Conservation (phyloP, 2,888 invertebrate species). For the Ophioninae sp. region DNA sequence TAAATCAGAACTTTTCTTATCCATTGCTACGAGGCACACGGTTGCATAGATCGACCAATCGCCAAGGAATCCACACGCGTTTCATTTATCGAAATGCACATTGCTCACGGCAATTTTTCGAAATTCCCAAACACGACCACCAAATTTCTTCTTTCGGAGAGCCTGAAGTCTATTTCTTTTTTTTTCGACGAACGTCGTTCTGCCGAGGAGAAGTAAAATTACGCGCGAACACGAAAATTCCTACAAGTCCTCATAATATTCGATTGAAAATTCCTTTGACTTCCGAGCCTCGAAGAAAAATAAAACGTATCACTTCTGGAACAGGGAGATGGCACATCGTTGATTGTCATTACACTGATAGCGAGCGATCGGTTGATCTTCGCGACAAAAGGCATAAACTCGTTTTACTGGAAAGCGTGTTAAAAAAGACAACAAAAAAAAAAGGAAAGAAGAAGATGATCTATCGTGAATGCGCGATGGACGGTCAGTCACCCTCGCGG, state of each 20-base stretch:
- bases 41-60: constrained; percentile 13
- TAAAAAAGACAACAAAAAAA: not conserved
- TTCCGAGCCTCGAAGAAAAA: not conserved
- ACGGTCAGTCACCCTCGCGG: constrained; percentile 69
- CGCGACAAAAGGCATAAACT: not conserved
- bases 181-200: not conserved
- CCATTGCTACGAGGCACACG: not conserved
- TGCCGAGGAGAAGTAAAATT: not conserved
- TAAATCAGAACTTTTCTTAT: not conserved
- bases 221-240: not conserved
- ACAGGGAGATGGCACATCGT: not conserved
- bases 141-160: constrained; percentile 62
- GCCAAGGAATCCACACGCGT: constrained; percentile 2
- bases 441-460: constrained; percentile 16
- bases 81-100: constrained; percentile 36
- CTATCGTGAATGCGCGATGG: constrained; percentile 57
- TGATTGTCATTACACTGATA: not conserved
- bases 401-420: constrained; percentile 5
- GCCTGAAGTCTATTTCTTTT: not conserved
- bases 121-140: constrained; percentile 64
- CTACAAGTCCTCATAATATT: not conserved
- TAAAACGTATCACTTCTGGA: not conserved
- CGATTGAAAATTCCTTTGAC: not conserved
- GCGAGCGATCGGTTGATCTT: not conserved
- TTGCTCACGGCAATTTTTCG: constrained; percentile 14